A percentile compares a stretch with the other conserved stretches of the same genome.
Conservation (phyloP, 1,140 invertebrate genomes). For the Cotesia vestalis region DNA sequence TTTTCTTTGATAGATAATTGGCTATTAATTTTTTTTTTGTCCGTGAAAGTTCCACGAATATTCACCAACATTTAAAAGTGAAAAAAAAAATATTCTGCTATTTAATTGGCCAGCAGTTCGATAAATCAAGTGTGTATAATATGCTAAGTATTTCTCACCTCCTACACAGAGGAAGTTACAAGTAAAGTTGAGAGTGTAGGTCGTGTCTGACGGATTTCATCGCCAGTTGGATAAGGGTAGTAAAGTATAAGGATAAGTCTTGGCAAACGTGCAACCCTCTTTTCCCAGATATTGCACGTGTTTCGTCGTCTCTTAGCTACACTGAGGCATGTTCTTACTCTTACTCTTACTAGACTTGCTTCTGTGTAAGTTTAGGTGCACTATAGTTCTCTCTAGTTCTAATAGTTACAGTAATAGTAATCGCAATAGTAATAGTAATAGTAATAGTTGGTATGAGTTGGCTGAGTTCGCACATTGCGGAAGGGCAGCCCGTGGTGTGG, state of each 20-base stretch:
- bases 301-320: constrained; percentile 27
- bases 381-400: too few species aligned
- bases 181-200: constrained; percentile 21
- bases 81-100: too few species aligned
- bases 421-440: not conserved
- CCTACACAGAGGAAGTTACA: constrained; percentile 8
- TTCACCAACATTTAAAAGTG: too few species aligned
- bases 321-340: not conserved
- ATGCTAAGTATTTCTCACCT: constrained; percentile 26
- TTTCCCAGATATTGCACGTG: constrained; percentile 40
- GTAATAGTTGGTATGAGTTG: not conserved
- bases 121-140: constrained; percentile 8
- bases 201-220: constrained; percentile 32
- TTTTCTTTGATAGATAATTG: too few species aligned
- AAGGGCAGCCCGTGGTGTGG: constrained; percentile 16
- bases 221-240: constrained; percentile 18
- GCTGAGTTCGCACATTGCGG: constrained; percentile 3
- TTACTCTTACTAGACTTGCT: not conserved
- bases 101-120: too few species aligned
- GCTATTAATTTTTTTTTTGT: too few species aligned
- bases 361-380: too few species aligned
- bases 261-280: constrained; percentile 35
- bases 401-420: not conserved
- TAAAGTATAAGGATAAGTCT: constrained; percentile 31
- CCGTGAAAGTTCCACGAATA: too few species aligned